Percentiles rank a stretch among this genome's conserved stretches.
phyloP scores from a whole-genome alignment of 2,888 invertebrate species.

The Acholoe squamosa region DNA sequence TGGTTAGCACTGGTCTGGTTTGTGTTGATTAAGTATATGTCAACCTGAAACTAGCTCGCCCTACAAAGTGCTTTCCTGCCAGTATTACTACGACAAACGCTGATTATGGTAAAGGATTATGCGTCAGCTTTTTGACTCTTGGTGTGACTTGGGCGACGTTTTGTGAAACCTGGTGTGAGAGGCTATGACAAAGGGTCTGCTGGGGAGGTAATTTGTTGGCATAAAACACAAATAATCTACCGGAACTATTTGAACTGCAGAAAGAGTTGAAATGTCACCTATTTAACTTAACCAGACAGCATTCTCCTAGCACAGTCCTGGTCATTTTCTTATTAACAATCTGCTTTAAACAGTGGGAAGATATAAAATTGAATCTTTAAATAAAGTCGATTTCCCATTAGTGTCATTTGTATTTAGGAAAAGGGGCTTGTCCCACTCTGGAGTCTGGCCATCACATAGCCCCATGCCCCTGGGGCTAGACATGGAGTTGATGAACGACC shows the following conservation, averaged over 20 bases:
- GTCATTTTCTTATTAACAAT: too few relatives aligned
- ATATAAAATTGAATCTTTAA: too few relatives aligned
- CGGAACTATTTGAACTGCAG: too few relatives aligned
- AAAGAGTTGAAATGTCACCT: too few relatives aligned
- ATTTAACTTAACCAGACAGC: too few relatives aligned
- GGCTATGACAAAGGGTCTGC: neutral
- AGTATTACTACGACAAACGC: neutral
- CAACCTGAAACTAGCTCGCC: neutral
- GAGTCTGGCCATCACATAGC: neutral
- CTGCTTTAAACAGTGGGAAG: too few relatives aligned
- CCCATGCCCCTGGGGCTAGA: neutral
- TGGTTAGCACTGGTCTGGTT: neutral
- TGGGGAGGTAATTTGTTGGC: neutral
- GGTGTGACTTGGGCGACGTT: conserved; percentile 1
- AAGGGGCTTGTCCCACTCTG: too few relatives aligned
- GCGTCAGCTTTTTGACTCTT: conserved; percentile 10
- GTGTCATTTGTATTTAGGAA: too few relatives aligned
- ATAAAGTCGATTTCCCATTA: too few relatives aligned
- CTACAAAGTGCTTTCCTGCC: neutral
- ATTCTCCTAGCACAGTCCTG: too few relatives aligned
- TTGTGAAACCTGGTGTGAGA: neutral
- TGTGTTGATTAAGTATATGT: conserved; percentile 13
- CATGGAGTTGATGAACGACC: neutral
- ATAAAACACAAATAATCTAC: neutral
- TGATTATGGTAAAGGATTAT: neutral